A percentile compares a stretch with the other conserved stretches of the same genome.
These are phyloP conservation scores for Regulus satrapa DNA, from an alignment of 2,113 vertebrate genomes.

Conservation along the genomic window DNA sequence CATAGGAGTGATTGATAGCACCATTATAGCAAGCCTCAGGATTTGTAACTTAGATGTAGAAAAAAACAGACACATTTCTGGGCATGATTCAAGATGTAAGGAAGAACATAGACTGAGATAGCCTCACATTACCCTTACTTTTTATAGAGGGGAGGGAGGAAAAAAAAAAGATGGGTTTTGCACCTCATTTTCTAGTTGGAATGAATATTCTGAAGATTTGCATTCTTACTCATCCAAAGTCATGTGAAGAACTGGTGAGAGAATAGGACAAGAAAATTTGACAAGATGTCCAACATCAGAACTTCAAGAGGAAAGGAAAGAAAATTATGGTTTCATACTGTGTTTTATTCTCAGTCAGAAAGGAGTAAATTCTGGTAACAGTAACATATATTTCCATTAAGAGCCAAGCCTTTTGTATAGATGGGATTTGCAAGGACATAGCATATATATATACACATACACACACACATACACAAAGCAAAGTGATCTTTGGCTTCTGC, in stretches of 20 bases:
- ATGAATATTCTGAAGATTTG: neutral
- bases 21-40: neutral
- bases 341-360: neutral
- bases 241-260: neutral
- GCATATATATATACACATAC: no score
- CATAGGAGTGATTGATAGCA: conserved; percentile 21
- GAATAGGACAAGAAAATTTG: neutral
- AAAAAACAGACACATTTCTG: neutral
- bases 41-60: neutral
- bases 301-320: neutral
- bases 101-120: neutral
- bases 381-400: neutral
- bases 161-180: neutral
- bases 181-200: neutral
- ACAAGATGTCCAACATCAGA: neutral
- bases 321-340: neutral
- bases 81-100: neutral
- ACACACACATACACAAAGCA: neutral
- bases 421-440: neutral
- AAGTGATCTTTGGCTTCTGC: neutral
- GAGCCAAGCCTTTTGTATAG: neutral
- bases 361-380: neutral
- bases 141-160: neutral
- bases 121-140: neutral
- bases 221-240: neutral